Conservation (phyloP, 2,797 vertebrate species). For the Merluccius polli region DNA sequence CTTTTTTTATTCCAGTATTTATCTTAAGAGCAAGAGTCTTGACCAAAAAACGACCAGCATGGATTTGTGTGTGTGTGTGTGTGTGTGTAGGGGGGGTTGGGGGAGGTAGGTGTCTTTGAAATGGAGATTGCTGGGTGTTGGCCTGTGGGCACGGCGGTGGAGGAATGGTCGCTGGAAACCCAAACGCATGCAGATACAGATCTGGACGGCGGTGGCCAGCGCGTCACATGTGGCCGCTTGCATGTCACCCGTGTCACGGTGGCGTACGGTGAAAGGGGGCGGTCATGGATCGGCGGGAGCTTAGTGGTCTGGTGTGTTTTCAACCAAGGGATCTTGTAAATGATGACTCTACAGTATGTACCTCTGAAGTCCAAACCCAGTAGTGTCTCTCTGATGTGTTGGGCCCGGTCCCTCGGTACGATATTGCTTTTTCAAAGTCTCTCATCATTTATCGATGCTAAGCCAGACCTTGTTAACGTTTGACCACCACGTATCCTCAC, state of each 20-base stretch:
- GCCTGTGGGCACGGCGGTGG: slow-evolving; percentile 48
- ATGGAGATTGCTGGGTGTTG: slow-evolving; percentile 57
- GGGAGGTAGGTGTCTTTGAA: slow-evolving; percentile 50
- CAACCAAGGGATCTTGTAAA: slow-evolving; percentile 53
- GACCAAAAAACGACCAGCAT: too few species aligned
- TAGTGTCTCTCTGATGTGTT: neutral
- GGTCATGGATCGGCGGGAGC: slow-evolving; percentile 53
- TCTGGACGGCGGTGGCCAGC: slow-evolving; percentile 49
- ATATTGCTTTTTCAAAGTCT: slow-evolving; percentile 24
- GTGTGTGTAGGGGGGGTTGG: slow-evolving; percentile 42
- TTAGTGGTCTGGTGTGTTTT: slow-evolving; percentile 57
- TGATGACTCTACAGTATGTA: slow-evolving; percentile 28
- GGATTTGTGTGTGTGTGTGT: too few species aligned
- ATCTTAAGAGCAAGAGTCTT: too few species aligned
- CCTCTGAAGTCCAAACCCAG: neutral
- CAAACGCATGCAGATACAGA: slow-evolving; percentile 51
- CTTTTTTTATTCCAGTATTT: too few species aligned
- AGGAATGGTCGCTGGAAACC: slow-evolving; percentile 53
- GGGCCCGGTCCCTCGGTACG: slow-evolving; percentile 5
- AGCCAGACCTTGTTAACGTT: slow-evolving; percentile 11
- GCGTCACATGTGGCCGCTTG: slow-evolving; percentile 65
- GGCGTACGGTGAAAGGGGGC: slow-evolving; percentile 50
- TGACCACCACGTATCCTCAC: slow-evolving; percentile 17
- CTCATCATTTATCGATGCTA: slow-evolving; percentile 20
- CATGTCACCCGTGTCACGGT: slow-evolving; percentile 57